These are phyloP conservation scores for Petrosia ficiformis DNA, from an alignment of 37 sponge, comb jelly and placozoan species.

Conservation along the genomic window DNA sequence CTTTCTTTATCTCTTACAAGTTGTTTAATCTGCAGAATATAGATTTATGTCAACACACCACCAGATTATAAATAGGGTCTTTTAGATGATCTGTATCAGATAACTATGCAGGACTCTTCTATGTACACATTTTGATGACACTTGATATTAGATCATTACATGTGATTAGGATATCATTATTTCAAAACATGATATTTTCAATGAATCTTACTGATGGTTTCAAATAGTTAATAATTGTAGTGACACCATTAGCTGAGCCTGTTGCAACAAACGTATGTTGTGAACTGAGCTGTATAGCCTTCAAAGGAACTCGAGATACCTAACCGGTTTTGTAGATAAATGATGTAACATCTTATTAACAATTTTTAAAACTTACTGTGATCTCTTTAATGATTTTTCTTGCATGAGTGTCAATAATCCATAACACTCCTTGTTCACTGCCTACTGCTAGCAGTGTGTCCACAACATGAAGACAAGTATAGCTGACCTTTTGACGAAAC, in stretches of 20 bases:
- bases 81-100: too few species aligned
- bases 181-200: too few species aligned
- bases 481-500: conserved; percentile 32
- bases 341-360: background rate
- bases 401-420: conserved; percentile 43
- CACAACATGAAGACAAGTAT: conserved; percentile 72
- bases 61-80: background rate
- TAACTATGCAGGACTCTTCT: too few species aligned
- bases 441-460: conserved; percentile 63
- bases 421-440: conserved; percentile 68
- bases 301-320: conserved; percentile 35
- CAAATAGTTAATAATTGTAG: conserved; percentile 20
- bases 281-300: conserved; percentile 31
- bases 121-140: too few species aligned
- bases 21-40: conserved; percentile 5
- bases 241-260: conserved; percentile 33
- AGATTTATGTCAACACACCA: background rate
- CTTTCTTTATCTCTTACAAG: conserved; percentile 31
- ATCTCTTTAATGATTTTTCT: conserved; percentile 32
- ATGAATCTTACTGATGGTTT: conserved; percentile 29
- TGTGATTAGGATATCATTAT: too few species aligned
- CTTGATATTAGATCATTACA: too few species aligned
- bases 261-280: conserved; percentile 23
- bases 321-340: background rate
- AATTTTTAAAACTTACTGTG: conserved; percentile 23